Evolutionary conservation across 2,113 vertebrate genomes (phyloP), one percentile per base, ranked within the genome.

Genomic region (Condylura cristata): DNA sequence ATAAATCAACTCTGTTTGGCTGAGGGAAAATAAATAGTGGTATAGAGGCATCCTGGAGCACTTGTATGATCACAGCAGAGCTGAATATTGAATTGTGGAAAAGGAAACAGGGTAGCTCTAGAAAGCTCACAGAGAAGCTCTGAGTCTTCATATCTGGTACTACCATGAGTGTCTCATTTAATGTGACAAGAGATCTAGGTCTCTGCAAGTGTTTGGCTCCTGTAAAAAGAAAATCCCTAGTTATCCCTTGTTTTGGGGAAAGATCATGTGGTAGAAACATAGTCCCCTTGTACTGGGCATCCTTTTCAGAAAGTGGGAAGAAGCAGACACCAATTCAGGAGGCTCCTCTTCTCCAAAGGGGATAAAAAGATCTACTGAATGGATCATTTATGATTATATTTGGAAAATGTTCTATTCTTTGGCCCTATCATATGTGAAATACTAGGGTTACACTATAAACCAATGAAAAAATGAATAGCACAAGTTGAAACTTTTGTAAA

Each of bases 261-360:
- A 30, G n/a, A 4, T 0, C 6, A 12, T 4, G 0, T 51, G 2
- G 30, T 26, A 81, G 20, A 75, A 32, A 14, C 22, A 51, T 2
- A 26, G 26, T 66, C 39, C 11, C 14, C 8, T 85, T 65, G 12
- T 32, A 66, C 2, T 2, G 9, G 9, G 10, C 32, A 17, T 30
- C n/a, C 14, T 53, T 68, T 56, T 46, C 58, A 39, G 58, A 94
- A 53, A 22, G 8, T 34, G 24, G 37, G 34, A 76, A 70, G 20
- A 76, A 17, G 8, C 18, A 18, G 53, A 28, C 32, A 63, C 41
- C 26, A 32, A 14, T 63, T 37, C 8, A 11, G 24, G 18, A 17
- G 11, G 11, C 37, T 32, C 10, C 10, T 66, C 24, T 78, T 72
- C 24, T 60, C 32, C 39, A 6, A 8, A 22, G 16, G 66, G 66